phyloP scores from a whole-genome alignment of 2,113 vertebrate species.

The Fregata magnificens region DNA sequence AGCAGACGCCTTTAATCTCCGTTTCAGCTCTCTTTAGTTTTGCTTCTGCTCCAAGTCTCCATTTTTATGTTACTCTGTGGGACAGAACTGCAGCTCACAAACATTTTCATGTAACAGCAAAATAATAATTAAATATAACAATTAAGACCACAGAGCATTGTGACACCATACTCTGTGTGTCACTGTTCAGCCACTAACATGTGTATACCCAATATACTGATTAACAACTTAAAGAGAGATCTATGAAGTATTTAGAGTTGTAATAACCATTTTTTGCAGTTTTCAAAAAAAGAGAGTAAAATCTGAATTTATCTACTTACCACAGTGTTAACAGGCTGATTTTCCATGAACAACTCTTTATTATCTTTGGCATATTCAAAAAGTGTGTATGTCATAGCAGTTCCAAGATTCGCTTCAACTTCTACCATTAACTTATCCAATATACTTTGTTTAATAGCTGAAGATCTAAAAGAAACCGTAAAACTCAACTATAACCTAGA shows the following conservation, averaged over 20 bases:
- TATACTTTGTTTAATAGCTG: slow-evolving; percentile 85
- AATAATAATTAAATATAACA: neutral
- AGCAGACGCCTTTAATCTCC: neutral
- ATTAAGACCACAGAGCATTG: neutral
- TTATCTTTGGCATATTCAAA: slow-evolving; percentile 98
- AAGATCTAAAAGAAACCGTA: slow-evolving; percentile 72
- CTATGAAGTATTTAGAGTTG: neutral
- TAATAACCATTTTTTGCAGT: neutral
- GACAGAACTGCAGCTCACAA: neutral
- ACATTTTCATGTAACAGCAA: neutral
- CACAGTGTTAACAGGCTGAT: slow-evolving; percentile 79
- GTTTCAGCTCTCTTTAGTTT: neutral
- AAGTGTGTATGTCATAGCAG: slow-evolving; percentile 95
- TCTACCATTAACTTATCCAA: slow-evolving; percentile 87
- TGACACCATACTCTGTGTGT: neutral
- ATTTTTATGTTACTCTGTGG: neutral
- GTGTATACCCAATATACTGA: neutral
- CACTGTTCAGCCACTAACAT: neutral
- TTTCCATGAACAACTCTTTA: slow-evolving; percentile 92
- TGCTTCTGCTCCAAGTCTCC: neutral
- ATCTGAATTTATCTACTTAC: slow-evolving; percentile 68
- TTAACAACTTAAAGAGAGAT: neutral
- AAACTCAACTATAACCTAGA: neutral
- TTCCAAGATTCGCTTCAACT: slow-evolving; percentile 89
- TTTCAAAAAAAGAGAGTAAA: neutral